Evolutionary conservation across 2,888 invertebrate species (phyloP).

Genomic region (Leucania comma): DNA sequence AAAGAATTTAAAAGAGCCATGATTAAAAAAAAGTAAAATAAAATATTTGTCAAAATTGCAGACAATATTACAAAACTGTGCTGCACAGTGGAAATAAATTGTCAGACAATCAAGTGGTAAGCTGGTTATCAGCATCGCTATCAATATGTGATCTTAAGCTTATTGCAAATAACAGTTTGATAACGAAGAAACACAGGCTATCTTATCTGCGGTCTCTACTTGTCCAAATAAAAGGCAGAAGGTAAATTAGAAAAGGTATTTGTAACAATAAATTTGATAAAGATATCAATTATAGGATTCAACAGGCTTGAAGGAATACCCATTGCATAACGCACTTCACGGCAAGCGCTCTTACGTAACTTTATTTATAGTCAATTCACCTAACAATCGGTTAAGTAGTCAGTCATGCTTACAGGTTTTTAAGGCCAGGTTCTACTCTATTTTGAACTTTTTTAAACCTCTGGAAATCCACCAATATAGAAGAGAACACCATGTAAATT

Average conservation of each 20-base stretch:
- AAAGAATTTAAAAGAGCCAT: conserved; percentile 80
- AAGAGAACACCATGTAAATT: no score
- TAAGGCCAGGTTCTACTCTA: no score
- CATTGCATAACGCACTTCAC: conserved; percentile 15
- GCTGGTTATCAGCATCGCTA: conserved; percentile 82
- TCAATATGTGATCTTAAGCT: conserved; percentile 88
- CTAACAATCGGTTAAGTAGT: conserved; percentile 2
- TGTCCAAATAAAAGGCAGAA: conserved; percentile 71
- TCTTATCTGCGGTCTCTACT: conserved; percentile 83
- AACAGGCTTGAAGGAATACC: conserved; percentile 9
- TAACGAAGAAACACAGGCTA: conserved; percentile 83
- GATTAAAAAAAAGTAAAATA: conserved; percentile 73
- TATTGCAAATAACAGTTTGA: conserved; percentile 86
- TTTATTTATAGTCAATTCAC: conserved; percentile 14
- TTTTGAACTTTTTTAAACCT: no score
- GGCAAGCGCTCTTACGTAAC: conserved; percentile 6
- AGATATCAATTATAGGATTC: conserved; percentile 33
- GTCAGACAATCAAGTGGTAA: conserved; percentile 78
- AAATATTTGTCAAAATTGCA: conserved; percentile 73
- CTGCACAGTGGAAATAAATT: conserved; percentile 78
- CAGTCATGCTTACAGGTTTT: neutral
- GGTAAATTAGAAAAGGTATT: conserved; percentile 58
- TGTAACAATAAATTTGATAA: conserved; percentile 47
- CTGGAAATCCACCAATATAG: no score
- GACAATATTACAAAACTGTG: conserved; percentile 76